A percentile compares a stretch with the other conserved stretches of the same genome.
Evolutionary conservation across 1,140 invertebrate species (phyloP).

Genomic region (Potamilus streckersoni): DNA sequence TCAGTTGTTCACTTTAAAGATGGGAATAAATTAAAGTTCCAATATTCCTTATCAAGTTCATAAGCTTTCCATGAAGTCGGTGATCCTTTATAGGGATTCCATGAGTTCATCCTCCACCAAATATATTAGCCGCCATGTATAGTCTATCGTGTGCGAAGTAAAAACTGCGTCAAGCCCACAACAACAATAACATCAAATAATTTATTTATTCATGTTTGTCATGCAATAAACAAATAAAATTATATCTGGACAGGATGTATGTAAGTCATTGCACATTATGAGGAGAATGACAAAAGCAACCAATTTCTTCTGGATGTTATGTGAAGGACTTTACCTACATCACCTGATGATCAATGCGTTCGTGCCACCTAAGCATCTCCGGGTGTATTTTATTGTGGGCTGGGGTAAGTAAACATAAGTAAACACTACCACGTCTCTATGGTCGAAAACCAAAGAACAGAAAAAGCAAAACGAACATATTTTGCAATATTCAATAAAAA

Average conservation of each 20-base stretch:
- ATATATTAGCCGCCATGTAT: too few species aligned
- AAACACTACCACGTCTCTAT: too few species aligned
- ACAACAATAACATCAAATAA: neutral
- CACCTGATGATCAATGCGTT: constrained; percentile 71
- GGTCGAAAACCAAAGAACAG: too few species aligned
- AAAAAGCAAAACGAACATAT: too few species aligned
- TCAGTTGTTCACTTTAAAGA: neutral
- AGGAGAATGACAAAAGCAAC: constrained; percentile 13
- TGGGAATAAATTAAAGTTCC: neutral
- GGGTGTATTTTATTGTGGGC: constrained; percentile 70
- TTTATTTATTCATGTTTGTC: neutral
- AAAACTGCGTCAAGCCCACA: too few species aligned
- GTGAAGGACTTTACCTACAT: constrained; percentile 72
- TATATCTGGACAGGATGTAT: constrained; percentile 6
- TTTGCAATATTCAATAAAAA: too few species aligned
- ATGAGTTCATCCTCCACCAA: too few species aligned
- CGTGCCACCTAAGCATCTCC: constrained; percentile 68
- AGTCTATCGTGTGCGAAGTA: too few species aligned
- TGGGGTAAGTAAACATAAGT: constrained; percentile 66
- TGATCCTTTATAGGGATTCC: neutral
- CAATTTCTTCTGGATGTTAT: constrained; percentile 70
- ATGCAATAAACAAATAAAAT: neutral
- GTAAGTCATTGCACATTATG: constrained; percentile 28
- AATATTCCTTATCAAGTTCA: neutral
- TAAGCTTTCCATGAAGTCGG: neutral